Base-by-base conservation (phyloP, 2,888 invertebrate species). In the Oxyscelio sp. region DNA sequence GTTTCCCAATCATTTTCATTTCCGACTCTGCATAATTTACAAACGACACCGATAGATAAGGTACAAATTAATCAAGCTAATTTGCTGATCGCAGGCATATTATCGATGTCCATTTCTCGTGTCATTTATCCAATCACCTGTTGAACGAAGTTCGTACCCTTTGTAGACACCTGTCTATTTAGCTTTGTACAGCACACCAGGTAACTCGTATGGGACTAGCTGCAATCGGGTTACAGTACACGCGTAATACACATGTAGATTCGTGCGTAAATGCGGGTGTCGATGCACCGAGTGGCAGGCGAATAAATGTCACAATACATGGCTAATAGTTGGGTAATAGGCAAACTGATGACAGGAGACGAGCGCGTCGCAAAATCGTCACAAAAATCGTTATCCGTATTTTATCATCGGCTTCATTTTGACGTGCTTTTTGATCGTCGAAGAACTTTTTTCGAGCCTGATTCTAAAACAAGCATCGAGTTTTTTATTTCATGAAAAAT, bases 101-200 rank as follows among this genome's bases (percentile, higher is more conserved):
- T 90, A 90, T 89, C 90, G 92, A 87, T 88, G 89, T 85, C 85
- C 89, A 86, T 92, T 92, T 71, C 70, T 92, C 91, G 92, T 91
- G 85, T 91, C 90, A 86, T 89, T 88, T 89, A 88, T 91, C 90
- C 89, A 91, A 88, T 93, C 93, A 94, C 93, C 93, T 94, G 93
- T 94, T 94, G 93, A 93, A 89, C 91, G 85, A 66, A 85, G 74
- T 74, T 82, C 56, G 71, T 77, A 38, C 66, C 74, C 85, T 82
- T 68, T 68, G 73, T 80, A 66, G 78, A 65, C 63, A 83, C 83
- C 82, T 81, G 81, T 71, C 70, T 71, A 79, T 79, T 79, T 71
- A 45, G 58, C 54, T 48, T 45, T 45, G 50, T 50, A 38, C 58
- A 50, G 52, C 48, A 52, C 54, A 48, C 27, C 56, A 27, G 74